Conservation (phyloP, 2,113 vertebrate genomes). For the Alligator sinensis region DNA sequence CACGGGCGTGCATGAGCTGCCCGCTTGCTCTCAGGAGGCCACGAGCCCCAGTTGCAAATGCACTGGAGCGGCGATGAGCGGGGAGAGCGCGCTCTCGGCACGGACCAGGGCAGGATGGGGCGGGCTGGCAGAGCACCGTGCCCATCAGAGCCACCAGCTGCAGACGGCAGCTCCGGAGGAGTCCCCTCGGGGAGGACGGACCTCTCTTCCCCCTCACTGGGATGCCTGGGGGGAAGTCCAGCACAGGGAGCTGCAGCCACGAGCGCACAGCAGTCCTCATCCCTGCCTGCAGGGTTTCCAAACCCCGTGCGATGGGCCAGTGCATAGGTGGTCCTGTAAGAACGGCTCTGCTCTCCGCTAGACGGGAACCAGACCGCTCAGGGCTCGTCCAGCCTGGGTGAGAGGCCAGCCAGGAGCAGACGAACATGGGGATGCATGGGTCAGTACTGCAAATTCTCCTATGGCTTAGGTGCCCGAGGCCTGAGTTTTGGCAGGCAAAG, state of each 20-base stretch:
- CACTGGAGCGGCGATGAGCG: not conserved
- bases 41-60: not conserved
- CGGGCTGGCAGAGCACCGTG: not conserved
- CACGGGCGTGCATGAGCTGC: not conserved
- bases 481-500: not conserved
- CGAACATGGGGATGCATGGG: not conserved
- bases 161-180: not conserved
- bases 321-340: not conserved
- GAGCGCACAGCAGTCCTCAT: not conserved
- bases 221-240: not conserved
- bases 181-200: not conserved
- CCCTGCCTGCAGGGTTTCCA: not conserved
- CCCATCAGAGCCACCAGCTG: no score
- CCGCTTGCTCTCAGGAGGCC: not conserved
- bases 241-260: not conserved
- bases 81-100: not conserved
- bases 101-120: not conserved
- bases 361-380: not conserved
- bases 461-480: not conserved
- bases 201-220: not conserved
- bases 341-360: not conserved
- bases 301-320: not conserved
- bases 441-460: not conserved
- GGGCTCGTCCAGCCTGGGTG: no score
- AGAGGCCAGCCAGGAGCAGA: not conserved